Base-by-base conservation (phyloP, 2,888 invertebrate species). In the Drosophila recens region DNA sequence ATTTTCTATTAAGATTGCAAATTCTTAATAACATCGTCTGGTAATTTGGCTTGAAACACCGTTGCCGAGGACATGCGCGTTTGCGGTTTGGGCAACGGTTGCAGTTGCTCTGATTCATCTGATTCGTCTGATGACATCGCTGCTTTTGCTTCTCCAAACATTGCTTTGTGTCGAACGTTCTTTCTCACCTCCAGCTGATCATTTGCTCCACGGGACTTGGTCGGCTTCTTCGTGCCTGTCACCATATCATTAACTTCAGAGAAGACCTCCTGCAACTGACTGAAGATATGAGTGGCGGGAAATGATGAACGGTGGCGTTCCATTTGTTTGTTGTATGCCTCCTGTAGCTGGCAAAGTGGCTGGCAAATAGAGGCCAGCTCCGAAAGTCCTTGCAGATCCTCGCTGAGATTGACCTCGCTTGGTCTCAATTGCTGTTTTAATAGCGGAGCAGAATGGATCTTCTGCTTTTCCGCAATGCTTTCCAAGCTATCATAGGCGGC, bases 291-390 rank as follows among this genome's bases (percentile, higher is more conserved):
- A 4, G 90, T 86, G 6, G 66, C 27, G 4, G 90, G 72, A 33
- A 91, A 65, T 0, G 81, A 59, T 1, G 67, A 45, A 2, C 65
- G 63, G 40, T 77, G 61, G 2, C 75, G 40, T 27, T 73, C 51
- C 59, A 92, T 92, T 61, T 89, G 87, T 27, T 81, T 80, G 61
- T 90, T 92, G 59, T 91, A 91, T 5, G 86, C 82, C 0, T 84
- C 63, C 54, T 91, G 90, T 1, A 91, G 79, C 13, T 79, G 75
- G 13, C 76, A 72, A 4, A 92, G 67, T 0, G 80, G 75, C 11
- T 79, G 64, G 23, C 82, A 58, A 10, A 72, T 57, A 0, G 66
- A 57, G 0, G 69, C 54, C 8, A 83, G 62, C 1, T 77, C 78
- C 2, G 67, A 17, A 0, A 87, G 42, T 0, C 65, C 66, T 1